Percentiles rank a stretch among this genome's conserved stretches.
These are phyloP conservation scores for Agrilus biguttatus DNA, from an alignment of 2,888 invertebrate species.

Conservation along the genomic window DNA sequence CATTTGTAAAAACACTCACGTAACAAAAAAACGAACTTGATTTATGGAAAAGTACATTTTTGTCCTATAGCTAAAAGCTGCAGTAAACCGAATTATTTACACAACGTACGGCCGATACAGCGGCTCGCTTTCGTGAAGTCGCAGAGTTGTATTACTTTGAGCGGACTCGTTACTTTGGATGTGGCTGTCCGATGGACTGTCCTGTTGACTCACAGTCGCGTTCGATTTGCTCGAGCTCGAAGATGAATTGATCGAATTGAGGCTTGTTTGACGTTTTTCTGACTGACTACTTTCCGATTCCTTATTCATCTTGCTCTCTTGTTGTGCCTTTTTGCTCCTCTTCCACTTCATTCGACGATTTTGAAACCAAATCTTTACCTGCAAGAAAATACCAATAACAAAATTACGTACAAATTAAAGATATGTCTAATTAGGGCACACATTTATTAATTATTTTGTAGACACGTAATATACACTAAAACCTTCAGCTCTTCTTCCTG, in stretches of 20 bases:
- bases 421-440: no score
- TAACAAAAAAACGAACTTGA: no score
- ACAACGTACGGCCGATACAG: slow-evolving; percentile 36
- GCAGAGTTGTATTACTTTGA: slow-evolving; percentile 13
- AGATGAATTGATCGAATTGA: slow-evolving; percentile 6
- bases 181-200: slow-evolving; percentile 4
- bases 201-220: slow-evolving; percentile 5
- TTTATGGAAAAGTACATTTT: no score
- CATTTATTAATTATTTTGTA: no score
- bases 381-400: slow-evolving; percentile 20
- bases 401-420: no score
- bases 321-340: slow-evolving; percentile 89
- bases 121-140: slow-evolving; percentile 28
- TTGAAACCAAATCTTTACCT: slow-evolving; percentile 99
- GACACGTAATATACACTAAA: no score
- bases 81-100: slow-evolving; percentile 15
- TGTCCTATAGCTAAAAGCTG: no score
- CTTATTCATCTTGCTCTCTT: slow-evolving; percentile 57
- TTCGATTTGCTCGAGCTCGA: slow-evolving; percentile 4
- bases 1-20: no score
- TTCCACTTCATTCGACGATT: slow-evolving; percentile 99
- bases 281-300: slow-evolving; percentile 16
- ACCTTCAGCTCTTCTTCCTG: no score
- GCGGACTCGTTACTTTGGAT: slow-evolving; percentile 6
- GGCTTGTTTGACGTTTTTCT: slow-evolving; percentile 13